A percentile compares a stretch with the other conserved stretches of the same genome.
Evolutionary conservation across 2,113 vertebrate genomes (phyloP).

Genomic region (Sceloporus undulatus): DNA sequence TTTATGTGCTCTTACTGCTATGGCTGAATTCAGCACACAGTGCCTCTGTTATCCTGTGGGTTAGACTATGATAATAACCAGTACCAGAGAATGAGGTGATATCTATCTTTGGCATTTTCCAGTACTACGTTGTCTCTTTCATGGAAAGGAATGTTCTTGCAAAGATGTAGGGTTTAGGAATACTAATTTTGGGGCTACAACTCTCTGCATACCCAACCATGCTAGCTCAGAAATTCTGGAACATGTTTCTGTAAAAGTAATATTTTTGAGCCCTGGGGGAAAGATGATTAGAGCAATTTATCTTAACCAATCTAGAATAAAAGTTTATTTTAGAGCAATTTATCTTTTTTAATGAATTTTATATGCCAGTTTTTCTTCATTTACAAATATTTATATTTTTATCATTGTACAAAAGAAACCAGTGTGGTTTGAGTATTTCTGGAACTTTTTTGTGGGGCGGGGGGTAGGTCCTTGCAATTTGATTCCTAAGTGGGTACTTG

Average conservation of each 20-base stretch:
- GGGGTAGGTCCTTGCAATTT: too few species aligned
- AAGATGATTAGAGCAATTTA: not conserved
- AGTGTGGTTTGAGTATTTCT: not conserved
- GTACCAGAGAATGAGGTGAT: not conserved
- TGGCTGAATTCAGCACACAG: not conserved
- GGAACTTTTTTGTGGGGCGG: not conserved
- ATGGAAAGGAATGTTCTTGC: too few species aligned
- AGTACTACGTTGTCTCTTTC: not conserved
- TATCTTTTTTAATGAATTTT: not conserved
- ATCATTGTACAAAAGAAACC: not conserved
- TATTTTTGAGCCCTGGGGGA: not conserved
- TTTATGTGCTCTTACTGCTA: not conserved
- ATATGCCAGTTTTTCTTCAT: not conserved
- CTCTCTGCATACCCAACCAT: too few species aligned
- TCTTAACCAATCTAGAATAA: too few species aligned
- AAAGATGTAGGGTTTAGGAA: too few species aligned
- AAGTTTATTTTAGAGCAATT: too few species aligned
- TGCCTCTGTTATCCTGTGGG: not conserved
- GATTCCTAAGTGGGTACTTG: not conserved
- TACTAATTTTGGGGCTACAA: not conserved
- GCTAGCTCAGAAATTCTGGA: too few species aligned
- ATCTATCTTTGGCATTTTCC: not conserved
- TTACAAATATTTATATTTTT: not conserved
- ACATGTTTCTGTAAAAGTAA: not conserved
- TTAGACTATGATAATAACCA: not conserved